Evolutionary conservation across 2,797 vertebrate species (phyloP).

Genomic region (Dendrocincla fuliginosa): DNA sequence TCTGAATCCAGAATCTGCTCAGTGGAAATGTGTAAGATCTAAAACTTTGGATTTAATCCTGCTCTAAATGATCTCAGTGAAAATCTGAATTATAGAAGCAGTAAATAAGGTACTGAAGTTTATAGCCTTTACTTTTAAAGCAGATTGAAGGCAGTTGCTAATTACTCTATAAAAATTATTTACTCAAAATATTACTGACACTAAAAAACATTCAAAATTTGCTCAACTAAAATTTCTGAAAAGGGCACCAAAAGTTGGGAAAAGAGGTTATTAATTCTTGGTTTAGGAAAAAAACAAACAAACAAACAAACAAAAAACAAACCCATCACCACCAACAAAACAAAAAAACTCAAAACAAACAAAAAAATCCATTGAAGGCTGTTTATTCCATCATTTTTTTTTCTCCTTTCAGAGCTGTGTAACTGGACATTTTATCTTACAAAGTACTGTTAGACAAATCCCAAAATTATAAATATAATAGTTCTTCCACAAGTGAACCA

Average conservation of each 20-base stretch:
- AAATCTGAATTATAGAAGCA: not conserved
- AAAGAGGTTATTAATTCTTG: not conserved
- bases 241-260: not conserved
- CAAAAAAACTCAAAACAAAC: not conserved
- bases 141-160: not conserved
- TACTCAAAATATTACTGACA: not conserved
- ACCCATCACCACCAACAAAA: not conserved
- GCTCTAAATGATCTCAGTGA: not conserved
- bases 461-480: not conserved
- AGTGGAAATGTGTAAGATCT: not conserved
- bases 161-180: not conserved
- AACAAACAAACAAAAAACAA: too few relatives aligned
- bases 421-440: not conserved
- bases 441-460: not conserved
- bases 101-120: not conserved
- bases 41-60: not conserved
- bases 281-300: not conserved
- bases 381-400: not conserved
- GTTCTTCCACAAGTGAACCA: slow-evolving; percentile 9
- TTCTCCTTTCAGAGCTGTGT: not conserved
- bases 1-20: not conserved
- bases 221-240: not conserved
- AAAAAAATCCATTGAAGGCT: not conserved
- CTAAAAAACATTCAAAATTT: not conserved
- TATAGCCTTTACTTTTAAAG: not conserved